Percentiles rank a stretch among this genome's conserved stretches.
These are phyloP conservation scores for Epicauta chinensis DNA, from an alignment of 1,140 invertebrate species.

Conservation along the genomic window DNA sequence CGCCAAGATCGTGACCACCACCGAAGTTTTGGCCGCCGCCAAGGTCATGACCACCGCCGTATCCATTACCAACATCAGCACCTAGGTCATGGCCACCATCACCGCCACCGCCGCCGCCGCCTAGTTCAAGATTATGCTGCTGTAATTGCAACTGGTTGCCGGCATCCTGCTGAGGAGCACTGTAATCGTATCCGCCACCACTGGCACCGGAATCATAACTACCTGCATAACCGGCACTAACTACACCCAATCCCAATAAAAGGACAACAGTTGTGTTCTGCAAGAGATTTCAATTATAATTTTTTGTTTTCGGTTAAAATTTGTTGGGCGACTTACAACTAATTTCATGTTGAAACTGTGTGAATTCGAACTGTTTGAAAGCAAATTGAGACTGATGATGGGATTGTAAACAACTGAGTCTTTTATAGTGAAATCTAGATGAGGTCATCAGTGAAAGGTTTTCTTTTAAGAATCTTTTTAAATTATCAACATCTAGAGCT, in stretches of 20 bases:
- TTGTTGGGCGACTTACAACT: slow-evolving; percentile 18
- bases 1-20: not conserved
- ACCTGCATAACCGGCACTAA: slow-evolving; percentile 28
- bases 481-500: no score
- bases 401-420: slow-evolving; percentile 16
- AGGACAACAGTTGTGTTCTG: slow-evolving; percentile 29
- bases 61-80: no score
- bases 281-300: slow-evolving; percentile 8
- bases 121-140: slow-evolving; percentile 5
- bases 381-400: slow-evolving; percentile 31
- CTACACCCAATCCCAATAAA: slow-evolving; percentile 26
- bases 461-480: not conserved
- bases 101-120: slow-evolving; percentile 6
- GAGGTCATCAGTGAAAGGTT: slow-evolving; percentile 32
- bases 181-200: slow-evolving; percentile 13
- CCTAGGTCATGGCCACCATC: slow-evolving; percentile 2
- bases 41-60: not conserved
- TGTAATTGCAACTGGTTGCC: slow-evolving; percentile 4
- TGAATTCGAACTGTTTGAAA: slow-evolving; percentile 18
- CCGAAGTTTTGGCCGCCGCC: not conserved
- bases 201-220: slow-evolving; percentile 16
- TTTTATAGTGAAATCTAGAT: slow-evolving; percentile 31
- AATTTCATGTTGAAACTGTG: slow-evolving; percentile 26
- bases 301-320: slow-evolving; percentile 11
- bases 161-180: not conserved